These are phyloP conservation scores for Caenorhabditis sp. DNA, from an alignment of 2,888 invertebrate genomes.

Conservation along the genomic window DNA sequence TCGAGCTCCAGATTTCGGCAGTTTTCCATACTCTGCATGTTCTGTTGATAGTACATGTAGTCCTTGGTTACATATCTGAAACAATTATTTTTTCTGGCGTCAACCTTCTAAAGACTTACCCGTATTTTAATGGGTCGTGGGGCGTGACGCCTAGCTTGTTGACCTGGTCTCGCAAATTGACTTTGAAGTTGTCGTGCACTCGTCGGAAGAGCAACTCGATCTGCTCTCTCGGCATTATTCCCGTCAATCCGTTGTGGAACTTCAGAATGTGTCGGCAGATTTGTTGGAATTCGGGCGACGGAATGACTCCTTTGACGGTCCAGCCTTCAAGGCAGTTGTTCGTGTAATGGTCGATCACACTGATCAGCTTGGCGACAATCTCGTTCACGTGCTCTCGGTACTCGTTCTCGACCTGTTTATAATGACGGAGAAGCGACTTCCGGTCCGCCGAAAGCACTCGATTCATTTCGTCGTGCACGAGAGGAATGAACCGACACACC, in stretches of 20 bases:
- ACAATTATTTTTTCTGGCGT: background rate
- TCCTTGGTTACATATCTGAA: constrained; percentile 67
- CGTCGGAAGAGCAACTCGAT: constrained; percentile 56
- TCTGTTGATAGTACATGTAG: constrained; percentile 64
- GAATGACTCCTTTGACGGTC: constrained; percentile 92
- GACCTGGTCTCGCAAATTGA: constrained; percentile 68
- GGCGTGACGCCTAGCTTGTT: constrained; percentile 71
- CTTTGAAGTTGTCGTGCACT: constrained; percentile 76
- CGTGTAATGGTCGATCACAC: constrained; percentile 90
- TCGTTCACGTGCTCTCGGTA: constrained; percentile 90
- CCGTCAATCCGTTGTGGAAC: constrained; percentile 76
- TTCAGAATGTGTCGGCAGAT: constrained; percentile 84
- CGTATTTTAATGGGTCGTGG: constrained; percentile 75
- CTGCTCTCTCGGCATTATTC: constrained; percentile 73
- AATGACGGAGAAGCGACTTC: constrained; percentile 72
- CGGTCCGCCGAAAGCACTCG: constrained; percentile 61
- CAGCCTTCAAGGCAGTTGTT: constrained; percentile 87
- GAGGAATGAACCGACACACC: constrained; percentile 82
- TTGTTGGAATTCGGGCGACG: constrained; percentile 85
- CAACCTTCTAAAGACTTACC: constrained; percentile 45
- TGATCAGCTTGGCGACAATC: constrained; percentile 91
- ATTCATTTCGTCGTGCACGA: constrained; percentile 66
- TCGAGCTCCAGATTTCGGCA: constrained; percentile 62
- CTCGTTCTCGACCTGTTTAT: constrained; percentile 68
- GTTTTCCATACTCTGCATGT: constrained; percentile 59